Conservation (phyloP, 37 sponge, comb jelly and placozoan species). For the Mnemiopsis leidyi region DNA sequence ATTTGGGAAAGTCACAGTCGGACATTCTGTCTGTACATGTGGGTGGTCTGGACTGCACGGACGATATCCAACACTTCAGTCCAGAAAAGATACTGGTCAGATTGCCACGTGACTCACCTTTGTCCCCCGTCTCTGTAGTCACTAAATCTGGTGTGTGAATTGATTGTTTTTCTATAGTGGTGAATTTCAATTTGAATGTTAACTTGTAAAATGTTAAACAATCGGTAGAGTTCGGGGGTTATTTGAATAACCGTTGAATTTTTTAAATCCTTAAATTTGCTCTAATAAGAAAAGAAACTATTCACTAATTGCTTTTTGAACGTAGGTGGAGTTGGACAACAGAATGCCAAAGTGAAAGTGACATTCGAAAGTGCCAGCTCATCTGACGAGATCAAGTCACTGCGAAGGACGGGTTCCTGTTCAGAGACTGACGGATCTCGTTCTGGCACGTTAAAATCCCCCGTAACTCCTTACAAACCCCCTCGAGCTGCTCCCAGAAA, state of each 20-base stretch:
- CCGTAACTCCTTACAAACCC: neutral
- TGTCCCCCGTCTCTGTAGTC: neutral
- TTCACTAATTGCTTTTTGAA: neutral
- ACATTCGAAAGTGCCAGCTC: constrained; percentile 10
- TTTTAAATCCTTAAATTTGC: neutral
- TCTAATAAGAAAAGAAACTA: neutral
- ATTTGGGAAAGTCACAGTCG: neutral
- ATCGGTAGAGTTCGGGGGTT: no score
- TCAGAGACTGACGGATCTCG: neutral
- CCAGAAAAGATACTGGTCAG: neutral
- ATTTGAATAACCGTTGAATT: no score
- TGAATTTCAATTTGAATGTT: no score
- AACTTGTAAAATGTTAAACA: no score
- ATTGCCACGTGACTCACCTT: neutral
- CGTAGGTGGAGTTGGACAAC: constrained; percentile 8
- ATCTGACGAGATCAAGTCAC: constrained; percentile 16
- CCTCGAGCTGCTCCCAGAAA: neutral
- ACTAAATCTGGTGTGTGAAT: constrained; percentile 33
- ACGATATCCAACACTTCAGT: neutral
- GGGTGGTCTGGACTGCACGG: constrained; percentile 29
- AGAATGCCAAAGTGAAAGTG: neutral
- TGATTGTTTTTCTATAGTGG: no score
- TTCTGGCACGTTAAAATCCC: neutral
- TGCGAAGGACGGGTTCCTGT: neutral
- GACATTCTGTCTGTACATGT: neutral